Conservation (phyloP, 2,797 vertebrate species). For the Falco berigora region DNA sequence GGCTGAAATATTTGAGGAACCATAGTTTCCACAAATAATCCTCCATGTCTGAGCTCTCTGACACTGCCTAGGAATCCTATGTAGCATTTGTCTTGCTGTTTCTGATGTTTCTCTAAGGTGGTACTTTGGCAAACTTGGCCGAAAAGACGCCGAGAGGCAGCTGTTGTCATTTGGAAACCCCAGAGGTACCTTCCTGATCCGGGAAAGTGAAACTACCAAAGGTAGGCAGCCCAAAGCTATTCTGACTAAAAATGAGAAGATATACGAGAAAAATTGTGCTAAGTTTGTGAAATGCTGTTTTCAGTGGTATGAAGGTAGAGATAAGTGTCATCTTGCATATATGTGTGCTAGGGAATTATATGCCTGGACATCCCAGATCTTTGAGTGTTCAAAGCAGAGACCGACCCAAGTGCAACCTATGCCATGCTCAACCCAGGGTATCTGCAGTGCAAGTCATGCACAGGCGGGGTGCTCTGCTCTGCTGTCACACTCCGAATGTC, state of each 20-base stretch:
- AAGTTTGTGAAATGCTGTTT: background rate
- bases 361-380: background rate
- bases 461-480: background rate
- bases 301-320: background rate
- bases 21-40: background rate
- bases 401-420: background rate
- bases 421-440: background rate
- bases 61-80: background rate
- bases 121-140: slow-evolving; percentile 96
- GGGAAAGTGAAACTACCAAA: slow-evolving; percentile 98
- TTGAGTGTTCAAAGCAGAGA: background rate
- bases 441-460: background rate
- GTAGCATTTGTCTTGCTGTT: background rate
- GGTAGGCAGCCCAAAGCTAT: slow-evolving; percentile 70
- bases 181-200: slow-evolving; percentile 91
- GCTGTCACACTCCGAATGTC: background rate
- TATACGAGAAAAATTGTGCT: background rate
- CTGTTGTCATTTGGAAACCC: slow-evolving; percentile 90
- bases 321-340: background rate
- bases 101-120: slow-evolving; percentile 75
- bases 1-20: background rate
- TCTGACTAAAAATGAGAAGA: background rate
- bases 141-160: slow-evolving; percentile 95
- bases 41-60: background rate
- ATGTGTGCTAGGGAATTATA: background rate